Evolutionary conservation across 2,113 vertebrate genomes (phyloP).

Genomic region (Hypocryptadius cinnamomeus): DNA sequence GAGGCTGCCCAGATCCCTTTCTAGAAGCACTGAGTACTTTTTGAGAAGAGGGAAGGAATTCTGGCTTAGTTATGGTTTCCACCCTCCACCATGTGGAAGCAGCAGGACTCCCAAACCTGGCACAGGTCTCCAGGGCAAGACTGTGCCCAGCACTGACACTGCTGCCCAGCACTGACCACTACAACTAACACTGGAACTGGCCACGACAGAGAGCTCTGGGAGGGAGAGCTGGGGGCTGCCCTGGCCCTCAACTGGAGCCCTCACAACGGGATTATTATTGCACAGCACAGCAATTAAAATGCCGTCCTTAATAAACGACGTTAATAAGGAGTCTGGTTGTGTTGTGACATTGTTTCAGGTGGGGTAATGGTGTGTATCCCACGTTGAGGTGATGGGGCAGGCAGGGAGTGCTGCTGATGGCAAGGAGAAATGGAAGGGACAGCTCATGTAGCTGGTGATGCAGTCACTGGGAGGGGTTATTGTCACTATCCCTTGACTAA

Average conservation of each 20-base stretch:
- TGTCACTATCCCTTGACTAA: neutral
- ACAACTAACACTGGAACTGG: neutral
- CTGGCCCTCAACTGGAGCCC: neutral
- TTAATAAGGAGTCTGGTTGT: neutral
- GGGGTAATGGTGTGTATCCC: fast-evolving
- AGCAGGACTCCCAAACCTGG: neutral
- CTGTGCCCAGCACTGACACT: neutral
- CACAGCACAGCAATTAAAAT: slow-evolving; percentile 7
- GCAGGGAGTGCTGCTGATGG: neutral
- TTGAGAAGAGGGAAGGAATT: neutral
- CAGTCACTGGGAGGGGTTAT: neutral
- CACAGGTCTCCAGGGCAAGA: neutral
- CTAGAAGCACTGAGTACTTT: slow-evolving; percentile 42
- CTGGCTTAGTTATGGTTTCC: neutral
- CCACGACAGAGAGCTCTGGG: neutral
- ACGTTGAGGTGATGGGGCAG: neutral
- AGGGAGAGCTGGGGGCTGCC: neutral
- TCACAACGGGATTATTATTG: neutral
- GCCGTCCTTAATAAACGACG: slow-evolving; percentile 68
- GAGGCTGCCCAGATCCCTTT: neutral
- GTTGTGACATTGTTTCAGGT: neutral
- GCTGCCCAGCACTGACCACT: neutral
- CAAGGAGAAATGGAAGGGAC: neutral
- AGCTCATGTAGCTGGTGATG: neutral
- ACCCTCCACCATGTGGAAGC: neutral